phyloP scores from a whole-genome alignment of 2,888 invertebrate genomes.

The Noctua fimbriata region DNA sequence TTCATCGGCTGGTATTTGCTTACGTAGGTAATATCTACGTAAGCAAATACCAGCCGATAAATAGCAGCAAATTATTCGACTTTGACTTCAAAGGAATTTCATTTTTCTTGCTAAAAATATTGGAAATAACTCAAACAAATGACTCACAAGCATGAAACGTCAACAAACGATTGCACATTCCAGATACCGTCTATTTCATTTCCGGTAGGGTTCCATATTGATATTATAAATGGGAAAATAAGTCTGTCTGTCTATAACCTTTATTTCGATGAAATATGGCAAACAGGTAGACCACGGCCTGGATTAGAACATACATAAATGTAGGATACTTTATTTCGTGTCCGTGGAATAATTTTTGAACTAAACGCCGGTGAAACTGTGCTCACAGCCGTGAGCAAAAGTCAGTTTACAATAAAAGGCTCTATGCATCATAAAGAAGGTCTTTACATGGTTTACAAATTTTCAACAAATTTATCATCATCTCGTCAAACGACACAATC shows the following conservation, averaged over 20 bases:
- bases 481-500: not conserved
- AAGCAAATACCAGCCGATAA: no score
- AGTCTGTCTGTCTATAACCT: not conserved
- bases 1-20: not conserved
- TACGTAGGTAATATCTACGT: not conserved
- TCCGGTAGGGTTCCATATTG: not conserved
- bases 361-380: not conserved
- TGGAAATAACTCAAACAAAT: constrained; percentile 5
- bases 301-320: not conserved
- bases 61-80: constrained; percentile 20
- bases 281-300: not conserved
- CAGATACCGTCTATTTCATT: not conserved
- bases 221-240: not conserved
- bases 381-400: not conserved
- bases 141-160: constrained; percentile 18
- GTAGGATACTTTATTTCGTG: not conserved
- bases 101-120: constrained; percentile 25
- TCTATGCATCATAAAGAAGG: not conserved
- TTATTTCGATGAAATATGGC: not conserved
- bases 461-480: not conserved
- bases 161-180: not conserved
- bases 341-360: not conserved
- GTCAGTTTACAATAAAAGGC: not conserved
- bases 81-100: constrained; percentile 12
- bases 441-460: not conserved